These are phyloP conservation scores for Cenopis cana DNA, from an alignment of 2,888 invertebrate genomes.

Conservation along the genomic window DNA sequence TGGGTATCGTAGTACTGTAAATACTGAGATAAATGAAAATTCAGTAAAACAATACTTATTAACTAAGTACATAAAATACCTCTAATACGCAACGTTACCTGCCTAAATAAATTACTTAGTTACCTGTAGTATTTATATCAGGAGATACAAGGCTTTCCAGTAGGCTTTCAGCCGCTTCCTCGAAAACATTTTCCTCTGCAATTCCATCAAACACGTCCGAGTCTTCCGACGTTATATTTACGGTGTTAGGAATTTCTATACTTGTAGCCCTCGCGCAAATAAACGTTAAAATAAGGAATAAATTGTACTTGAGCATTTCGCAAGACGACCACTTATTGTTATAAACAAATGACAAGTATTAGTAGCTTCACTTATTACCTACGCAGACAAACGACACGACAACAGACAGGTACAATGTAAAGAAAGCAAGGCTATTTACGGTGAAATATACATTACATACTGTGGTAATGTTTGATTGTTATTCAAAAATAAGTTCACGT, in stretches of 20 bases:
- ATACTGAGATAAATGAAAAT: no score
- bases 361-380: not conserved
- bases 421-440: not conserved
- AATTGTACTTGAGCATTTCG: conserved; percentile 14
- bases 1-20: no score
- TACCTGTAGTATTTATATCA: conserved; percentile 14
- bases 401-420: no score
- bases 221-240: not conserved
- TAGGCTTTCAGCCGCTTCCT: not conserved
- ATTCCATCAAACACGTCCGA: not conserved
- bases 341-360: not conserved
- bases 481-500: not conserved
- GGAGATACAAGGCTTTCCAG: not conserved
- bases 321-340: not conserved
- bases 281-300: not conserved
- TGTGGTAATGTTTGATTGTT: not conserved
- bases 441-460: not conserved
- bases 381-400: not conserved
- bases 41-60: no score
- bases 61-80: not conserved
- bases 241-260: not conserved
- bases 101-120: not conserved
- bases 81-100: not conserved
- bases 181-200: not conserved
- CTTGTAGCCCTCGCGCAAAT: not conserved